These are phyloP conservation scores for Eumeta japonica DNA, from an alignment of 1,140 invertebrate species.

Conservation along the genomic window DNA sequence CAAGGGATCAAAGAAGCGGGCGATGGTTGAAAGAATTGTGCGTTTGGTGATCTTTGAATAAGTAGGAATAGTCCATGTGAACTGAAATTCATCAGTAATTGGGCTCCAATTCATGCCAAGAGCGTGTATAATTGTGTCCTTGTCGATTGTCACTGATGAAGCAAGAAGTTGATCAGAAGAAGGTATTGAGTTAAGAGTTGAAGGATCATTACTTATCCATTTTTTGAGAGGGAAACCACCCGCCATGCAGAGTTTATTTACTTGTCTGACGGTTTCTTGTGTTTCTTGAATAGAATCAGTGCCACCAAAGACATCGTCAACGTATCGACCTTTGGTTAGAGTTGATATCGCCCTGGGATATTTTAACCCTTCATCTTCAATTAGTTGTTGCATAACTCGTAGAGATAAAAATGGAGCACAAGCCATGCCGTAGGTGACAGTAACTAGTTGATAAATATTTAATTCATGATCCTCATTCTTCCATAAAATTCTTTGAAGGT, in stretches of 20 bases:
- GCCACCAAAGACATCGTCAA: not conserved
- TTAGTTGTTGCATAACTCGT: conserved; percentile 21
- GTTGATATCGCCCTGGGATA: conserved; percentile 12
- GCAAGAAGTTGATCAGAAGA: not conserved
- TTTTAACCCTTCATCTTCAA: conserved; percentile 10
- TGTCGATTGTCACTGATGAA: not conserved
- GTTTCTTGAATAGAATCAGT: not conserved
- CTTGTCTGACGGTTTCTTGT: not conserved
- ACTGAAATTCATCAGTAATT: not conserved
- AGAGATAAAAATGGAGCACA: conserved; percentile 24
- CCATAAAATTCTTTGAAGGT: conserved; percentile 14
- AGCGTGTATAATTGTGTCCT: not conserved
- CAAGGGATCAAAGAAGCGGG: conserved; percentile 33
- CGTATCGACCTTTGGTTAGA: not conserved
- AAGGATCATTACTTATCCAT: conserved; percentile 3
- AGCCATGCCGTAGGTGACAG: conserved; percentile 23
- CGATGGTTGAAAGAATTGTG: conserved; percentile 12
- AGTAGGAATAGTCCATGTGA: not conserved
- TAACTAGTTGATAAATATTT: conserved; percentile 7
- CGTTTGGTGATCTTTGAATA: not conserved
- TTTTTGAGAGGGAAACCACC: conserved; percentile 7
- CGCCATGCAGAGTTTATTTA: not conserved
- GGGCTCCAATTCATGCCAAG: not conserved
- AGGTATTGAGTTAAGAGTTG: no score
- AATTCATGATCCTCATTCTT: conserved; percentile 8